A percentile compares a stretch with the other conserved stretches of the same genome.
phyloP scores from a whole-genome alignment of 1,140 invertebrate species.

The Mizuhopecten yessoensis region DNA sequence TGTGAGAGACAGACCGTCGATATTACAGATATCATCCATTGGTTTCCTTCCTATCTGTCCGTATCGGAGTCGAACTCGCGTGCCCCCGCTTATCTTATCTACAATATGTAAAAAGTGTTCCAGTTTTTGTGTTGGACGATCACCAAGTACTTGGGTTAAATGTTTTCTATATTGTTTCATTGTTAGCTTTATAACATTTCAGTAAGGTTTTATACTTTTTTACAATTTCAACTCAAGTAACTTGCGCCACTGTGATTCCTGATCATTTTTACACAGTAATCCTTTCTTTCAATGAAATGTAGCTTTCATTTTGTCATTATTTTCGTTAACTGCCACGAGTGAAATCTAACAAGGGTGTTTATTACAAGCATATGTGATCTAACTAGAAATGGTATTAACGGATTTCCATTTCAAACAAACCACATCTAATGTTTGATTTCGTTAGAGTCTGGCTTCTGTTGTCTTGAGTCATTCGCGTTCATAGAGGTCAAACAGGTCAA shows the following conservation, averaged over 20 bases:
- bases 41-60: not conserved
- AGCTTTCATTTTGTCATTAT: too few species aligned
- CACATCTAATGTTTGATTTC: too few species aligned
- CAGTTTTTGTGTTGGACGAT: conserved; percentile 1
- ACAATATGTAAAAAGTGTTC: conserved; percentile 1
- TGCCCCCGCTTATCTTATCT: not conserved
- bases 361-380: too few species aligned
- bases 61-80: not conserved
- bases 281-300: too few species aligned
- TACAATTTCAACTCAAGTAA: too few species aligned
- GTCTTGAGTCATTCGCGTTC: not conserved
- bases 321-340: too few species aligned
- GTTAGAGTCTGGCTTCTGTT: too few species aligned
- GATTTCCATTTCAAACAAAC: too few species aligned
- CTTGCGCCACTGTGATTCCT: too few species aligned
- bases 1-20: not conserved
- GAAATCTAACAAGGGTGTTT: too few species aligned
- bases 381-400: too few species aligned
- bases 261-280: too few species aligned
- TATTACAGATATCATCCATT: not conserved
- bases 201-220: not conserved
- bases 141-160: not conserved
- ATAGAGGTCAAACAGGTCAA: not conserved
- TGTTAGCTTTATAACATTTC: not conserved
- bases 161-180: not conserved